Evolutionary conservation across 1,140 invertebrate genomes (phyloP).

Genomic region (Apocrypta bakeri): DNA sequence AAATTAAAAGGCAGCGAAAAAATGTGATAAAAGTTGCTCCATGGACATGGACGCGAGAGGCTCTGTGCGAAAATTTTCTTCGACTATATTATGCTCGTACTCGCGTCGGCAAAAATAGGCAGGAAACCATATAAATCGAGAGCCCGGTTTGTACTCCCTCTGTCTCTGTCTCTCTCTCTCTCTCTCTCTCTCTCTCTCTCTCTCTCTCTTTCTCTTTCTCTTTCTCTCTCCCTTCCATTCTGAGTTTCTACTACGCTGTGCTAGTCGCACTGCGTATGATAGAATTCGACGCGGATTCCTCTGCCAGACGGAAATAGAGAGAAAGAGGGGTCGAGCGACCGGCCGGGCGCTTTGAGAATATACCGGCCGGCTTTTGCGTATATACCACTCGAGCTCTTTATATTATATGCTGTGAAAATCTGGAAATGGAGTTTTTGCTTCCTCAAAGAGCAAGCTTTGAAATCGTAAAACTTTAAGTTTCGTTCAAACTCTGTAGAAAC

Average conservation of each 20-base stretch:
- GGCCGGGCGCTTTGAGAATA: slow-evolving; percentile 66
- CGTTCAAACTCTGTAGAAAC: too few species aligned
- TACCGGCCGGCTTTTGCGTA: slow-evolving; percentile 53
- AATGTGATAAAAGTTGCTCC: too few species aligned
- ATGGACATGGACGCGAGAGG: too few species aligned
- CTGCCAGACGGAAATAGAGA: slow-evolving; percentile 70
- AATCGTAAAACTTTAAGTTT: too few species aligned
- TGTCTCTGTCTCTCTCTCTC: slow-evolving; percentile 18
- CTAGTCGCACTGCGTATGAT: slow-evolving; percentile 63
- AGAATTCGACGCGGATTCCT: slow-evolving; percentile 73
- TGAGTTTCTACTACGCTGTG: background rate
- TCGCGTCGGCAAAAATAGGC: slow-evolving; percentile 14
- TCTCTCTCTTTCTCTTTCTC: too few species aligned
- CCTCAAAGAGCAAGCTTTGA: too few species aligned
- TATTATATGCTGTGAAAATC: background rate
- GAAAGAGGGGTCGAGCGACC: slow-evolving; percentile 7
- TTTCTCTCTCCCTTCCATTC: background rate
- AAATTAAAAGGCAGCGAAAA: too few species aligned
- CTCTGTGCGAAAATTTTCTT: background rate
- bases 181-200: too few species aligned
- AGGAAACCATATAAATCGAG: slow-evolving; percentile 28
- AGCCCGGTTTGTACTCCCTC: slow-evolving; percentile 31
- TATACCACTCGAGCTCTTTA: background rate
- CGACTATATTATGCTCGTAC: background rate
- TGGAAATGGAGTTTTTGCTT: background rate